Base-by-base conservation (phyloP, 2,888 invertebrate species). In the Eristalis tenax region DNA sequence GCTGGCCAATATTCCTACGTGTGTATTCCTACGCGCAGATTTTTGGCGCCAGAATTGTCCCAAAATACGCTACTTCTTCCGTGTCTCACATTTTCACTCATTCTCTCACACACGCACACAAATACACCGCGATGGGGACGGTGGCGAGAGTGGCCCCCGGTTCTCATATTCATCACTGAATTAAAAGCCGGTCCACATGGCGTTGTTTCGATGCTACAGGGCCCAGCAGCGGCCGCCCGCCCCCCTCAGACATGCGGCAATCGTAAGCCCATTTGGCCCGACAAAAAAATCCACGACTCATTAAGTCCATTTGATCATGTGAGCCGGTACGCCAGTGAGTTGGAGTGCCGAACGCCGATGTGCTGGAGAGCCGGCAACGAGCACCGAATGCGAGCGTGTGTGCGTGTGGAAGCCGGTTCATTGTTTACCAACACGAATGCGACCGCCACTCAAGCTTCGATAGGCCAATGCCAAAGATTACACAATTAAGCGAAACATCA, bases 381-480 rank as follows among this genome's bases (percentile, higher is more conserved):
- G 13, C 38, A 38, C 8, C n/a, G 18, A n/a, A 8, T n/a, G 18
- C 43, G n/a, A 18, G 50, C 4, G 28, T 83, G 78, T 70, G n/a
- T 69, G 32, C 5, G 32, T 10, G 32, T 79, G 83, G 63, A 74
- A 70, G 74, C 74, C 64, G 78, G 59, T 38, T 70, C 22, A 18
- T 22, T 64, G 50, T 74, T 32, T 69, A 64, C 40, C 22, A 18
- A 38, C 26, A 64, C 40, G 23, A 18, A 35, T 35, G 18, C 32
- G 69, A 50, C 61, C 71, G 56, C 59, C 35, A 59, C 57, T 73
- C 78, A 23, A 28, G 56, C 43, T 70, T 84, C 61, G 81, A 78
- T 86, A 86, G 77, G 78, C 86, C 86, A 86, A 82, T 82, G 82
- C 82, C 82, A 82, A 82, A 65, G 74, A 86, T 86, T 86, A 83